Evolutionary conservation across 2,797 vertebrate species (phyloP).

Genomic region (Cheirogaleus major): DNA sequence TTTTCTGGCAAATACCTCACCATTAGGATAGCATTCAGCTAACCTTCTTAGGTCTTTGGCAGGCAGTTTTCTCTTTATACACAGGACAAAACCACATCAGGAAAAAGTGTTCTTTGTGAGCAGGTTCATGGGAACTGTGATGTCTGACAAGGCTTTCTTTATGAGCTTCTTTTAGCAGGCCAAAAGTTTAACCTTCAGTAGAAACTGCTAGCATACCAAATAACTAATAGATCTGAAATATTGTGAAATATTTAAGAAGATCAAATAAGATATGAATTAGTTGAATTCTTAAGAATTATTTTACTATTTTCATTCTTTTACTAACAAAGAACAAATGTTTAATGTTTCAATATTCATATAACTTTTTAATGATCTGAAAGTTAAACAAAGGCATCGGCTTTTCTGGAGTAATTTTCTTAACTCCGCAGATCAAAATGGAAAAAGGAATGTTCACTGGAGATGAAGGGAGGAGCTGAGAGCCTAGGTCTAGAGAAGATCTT

Average conservation of each 20-base stretch:
- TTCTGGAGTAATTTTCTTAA: not conserved
- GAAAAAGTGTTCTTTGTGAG: not conserved
- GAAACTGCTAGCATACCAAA: not conserved
- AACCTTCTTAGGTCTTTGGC: not conserved
- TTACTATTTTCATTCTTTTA: not conserved
- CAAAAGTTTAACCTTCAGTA: not conserved
- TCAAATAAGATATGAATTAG: not conserved
- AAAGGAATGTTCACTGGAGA: not conserved
- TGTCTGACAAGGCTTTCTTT: slow-evolving; percentile 3
- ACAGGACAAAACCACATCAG: not conserved
- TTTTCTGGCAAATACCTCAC: not conserved
- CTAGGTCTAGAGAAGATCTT: not conserved
- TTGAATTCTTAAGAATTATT: not conserved
- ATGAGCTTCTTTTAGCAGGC: not conserved
- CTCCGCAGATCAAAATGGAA: not conserved
- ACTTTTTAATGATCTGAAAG: not conserved
- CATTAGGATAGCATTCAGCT: not conserved
- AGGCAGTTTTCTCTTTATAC: not conserved
- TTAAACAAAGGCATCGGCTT: not conserved
- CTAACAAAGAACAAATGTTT: not conserved
- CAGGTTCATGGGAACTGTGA: not conserved
- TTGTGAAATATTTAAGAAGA: not conserved
- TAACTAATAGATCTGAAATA: not conserved
- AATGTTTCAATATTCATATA: not conserved
- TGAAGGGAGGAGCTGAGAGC: not conserved